These are phyloP conservation scores for Marmota flaviventris DNA, from an alignment of 2,113 vertebrate genomes.

Conservation along the genomic window DNA sequence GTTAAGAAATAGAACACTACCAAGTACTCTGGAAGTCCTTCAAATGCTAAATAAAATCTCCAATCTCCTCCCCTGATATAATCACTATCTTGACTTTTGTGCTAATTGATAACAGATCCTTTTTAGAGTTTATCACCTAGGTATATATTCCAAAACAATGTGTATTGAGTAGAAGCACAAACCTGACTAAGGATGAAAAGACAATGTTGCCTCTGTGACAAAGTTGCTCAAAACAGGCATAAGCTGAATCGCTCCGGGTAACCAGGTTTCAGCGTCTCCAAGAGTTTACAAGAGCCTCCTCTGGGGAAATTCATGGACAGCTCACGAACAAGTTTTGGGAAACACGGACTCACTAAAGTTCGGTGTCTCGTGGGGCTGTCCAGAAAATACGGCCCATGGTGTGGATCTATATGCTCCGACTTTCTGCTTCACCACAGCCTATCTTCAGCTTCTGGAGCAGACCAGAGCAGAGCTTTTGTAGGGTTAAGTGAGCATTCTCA, in stretches of 20 bases:
- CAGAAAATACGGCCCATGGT: neutral
- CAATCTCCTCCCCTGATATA: neutral
- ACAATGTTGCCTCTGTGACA: too few species aligned
- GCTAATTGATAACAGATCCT: neutral
- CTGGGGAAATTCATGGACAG: too few species aligned
- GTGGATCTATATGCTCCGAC: neutral
- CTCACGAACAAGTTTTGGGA: too few species aligned
- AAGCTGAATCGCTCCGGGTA: too few species aligned
- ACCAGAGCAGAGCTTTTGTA: neutral
- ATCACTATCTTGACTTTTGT: neutral
- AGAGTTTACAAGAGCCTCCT: too few species aligned
- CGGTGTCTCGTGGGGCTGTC: too few species aligned
- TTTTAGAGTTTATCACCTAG: neutral
- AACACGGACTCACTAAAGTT: too few species aligned
- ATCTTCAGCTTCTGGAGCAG: neutral
- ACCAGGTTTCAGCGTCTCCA: too few species aligned
- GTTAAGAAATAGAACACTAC: neutral
- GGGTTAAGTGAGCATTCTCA: neutral
- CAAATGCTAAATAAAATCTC: constrained; percentile 51
- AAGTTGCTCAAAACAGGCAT: too few species aligned
- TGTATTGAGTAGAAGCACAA: neutral
- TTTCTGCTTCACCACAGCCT: neutral
- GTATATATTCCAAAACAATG: neutral
- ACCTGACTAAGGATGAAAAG: too few species aligned
- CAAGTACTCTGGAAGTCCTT: neutral